Percentiles rank a stretch among this genome's conserved stretches.
Evolutionary conservation across 92 coral and sea anemone genomes (phyloP).

Genomic region (Epizoanthus scotinus): DNA sequence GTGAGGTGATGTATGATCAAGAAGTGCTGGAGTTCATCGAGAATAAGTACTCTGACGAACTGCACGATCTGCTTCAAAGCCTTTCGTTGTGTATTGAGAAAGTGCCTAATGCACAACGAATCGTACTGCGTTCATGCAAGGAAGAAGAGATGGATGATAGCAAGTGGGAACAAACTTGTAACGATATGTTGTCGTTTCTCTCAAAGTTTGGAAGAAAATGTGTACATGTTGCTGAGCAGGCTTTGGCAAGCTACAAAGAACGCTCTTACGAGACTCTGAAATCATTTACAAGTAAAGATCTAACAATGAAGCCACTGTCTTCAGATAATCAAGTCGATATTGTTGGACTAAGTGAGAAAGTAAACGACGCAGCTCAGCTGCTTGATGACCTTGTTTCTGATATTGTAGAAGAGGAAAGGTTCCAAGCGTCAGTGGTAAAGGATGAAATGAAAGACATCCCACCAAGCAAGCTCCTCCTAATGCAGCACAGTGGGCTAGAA

Average conservation of each 20-base stretch:
- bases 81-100: background rate
- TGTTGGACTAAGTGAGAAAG: slow-evolving; percentile 39
- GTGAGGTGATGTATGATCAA: slow-evolving; percentile 21
- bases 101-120: slow-evolving; percentile 6
- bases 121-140: background rate
- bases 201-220: slow-evolving; percentile 8
- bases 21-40: slow-evolving; percentile 11
- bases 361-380: slow-evolving; percentile 24
- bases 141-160: background rate
- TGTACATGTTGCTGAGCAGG: slow-evolving; percentile 4
- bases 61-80: background rate
- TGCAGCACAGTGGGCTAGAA: slow-evolving; percentile 29
- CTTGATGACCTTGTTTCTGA: slow-evolving; percentile 42
- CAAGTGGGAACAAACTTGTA: slow-evolving; percentile 6
- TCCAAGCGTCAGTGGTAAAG: slow-evolving; percentile 43
- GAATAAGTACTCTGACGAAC: background rate
- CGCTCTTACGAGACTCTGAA: background rate
- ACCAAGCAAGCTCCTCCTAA: slow-evolving; percentile 22
- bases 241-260: background rate
- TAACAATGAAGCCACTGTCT: background rate
- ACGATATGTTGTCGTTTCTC: slow-evolving; percentile 8
- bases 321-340: slow-evolving; percentile 15
- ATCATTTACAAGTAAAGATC: slow-evolving; percentile 1
- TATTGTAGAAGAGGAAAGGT: slow-evolving; percentile 41
- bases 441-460: slow-evolving; percentile 19